phyloP scores from a whole-genome alignment of 2,888 invertebrate genomes.

The Amphimallon solstitiale region DNA sequence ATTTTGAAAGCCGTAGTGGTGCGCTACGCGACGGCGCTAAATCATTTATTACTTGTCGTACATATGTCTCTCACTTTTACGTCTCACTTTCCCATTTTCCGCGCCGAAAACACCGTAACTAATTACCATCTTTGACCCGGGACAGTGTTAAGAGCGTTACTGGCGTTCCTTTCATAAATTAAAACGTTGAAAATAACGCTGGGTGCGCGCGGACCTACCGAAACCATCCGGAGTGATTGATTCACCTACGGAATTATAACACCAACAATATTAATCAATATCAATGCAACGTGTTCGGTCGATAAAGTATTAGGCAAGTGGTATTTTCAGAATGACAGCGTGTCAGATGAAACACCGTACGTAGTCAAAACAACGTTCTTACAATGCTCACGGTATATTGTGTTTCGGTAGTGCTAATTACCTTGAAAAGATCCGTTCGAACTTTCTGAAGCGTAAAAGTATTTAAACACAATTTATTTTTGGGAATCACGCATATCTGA shows the following conservation, averaged over 20 bases:
- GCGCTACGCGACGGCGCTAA: slow-evolving; percentile 21
- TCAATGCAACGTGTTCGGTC: not conserved
- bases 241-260: slow-evolving; percentile 10
- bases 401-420: too few species aligned
- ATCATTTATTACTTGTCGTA: slow-evolving; percentile 24
- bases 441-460: too few species aligned
- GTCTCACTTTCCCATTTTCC: slow-evolving; percentile 13
- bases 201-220: not conserved
- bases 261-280: slow-evolving; percentile 14
- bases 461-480: too few species aligned
- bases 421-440: too few species aligned
- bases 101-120: slow-evolving; percentile 27
- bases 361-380: slow-evolving; percentile 23
- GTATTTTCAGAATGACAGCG: slow-evolving; percentile 5
- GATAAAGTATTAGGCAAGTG: not conserved
- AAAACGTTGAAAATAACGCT: slow-evolving; percentile 12
- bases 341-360: slow-evolving; percentile 20
- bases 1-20: slow-evolving; percentile 7
- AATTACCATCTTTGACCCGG: slow-evolving; percentile 28
- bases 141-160: not conserved
- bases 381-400: too few species aligned
- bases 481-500: too few species aligned
- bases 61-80: slow-evolving; percentile 9
- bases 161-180: slow-evolving; percentile 13
- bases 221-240: slow-evolving; percentile 1